Evolutionary conservation across 2,113 vertebrate genomes (phyloP).

Genomic region (Cygnus buccinator): DNA sequence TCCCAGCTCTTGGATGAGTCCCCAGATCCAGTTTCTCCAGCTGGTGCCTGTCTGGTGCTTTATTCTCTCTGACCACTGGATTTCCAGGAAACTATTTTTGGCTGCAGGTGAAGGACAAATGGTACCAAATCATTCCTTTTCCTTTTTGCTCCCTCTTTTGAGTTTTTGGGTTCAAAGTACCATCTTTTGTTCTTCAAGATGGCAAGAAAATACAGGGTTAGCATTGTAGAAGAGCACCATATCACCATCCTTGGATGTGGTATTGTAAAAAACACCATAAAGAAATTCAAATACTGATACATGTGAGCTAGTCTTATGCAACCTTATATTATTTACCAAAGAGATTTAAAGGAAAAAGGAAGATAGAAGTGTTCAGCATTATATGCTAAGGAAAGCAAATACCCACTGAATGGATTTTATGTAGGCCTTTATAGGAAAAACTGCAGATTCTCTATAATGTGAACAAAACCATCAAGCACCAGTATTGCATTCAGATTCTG

Average conservation of each 20-base stretch:
- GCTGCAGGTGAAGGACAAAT: neutral
- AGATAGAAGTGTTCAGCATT: neutral
- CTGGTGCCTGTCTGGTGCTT: constrained; percentile 41
- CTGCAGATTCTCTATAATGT: neutral
- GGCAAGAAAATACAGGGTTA: neutral
- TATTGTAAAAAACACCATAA: neutral
- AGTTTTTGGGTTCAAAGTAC: neutral
- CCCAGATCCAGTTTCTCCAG: constrained; percentile 54
- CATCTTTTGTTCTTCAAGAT: neutral
- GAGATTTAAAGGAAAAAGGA: neutral
- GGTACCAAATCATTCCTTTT: neutral
- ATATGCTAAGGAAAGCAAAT: neutral
- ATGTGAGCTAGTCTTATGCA: neutral
- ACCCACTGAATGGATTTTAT: neutral
- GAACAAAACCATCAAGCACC: neutral
- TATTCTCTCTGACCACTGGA: constrained; percentile 33
- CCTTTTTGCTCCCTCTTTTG: neutral
- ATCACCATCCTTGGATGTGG: neutral
- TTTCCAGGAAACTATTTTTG: constrained; percentile 10
- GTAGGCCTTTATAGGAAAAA: neutral
- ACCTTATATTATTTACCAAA: neutral
- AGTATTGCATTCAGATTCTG: neutral
- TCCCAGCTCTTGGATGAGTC: constrained; percentile 57
- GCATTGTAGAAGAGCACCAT: neutral
- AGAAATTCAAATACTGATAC: neutral